Base-by-base conservation (phyloP, 2,113 vertebrate genomes). In the Pangasianodon hypophthalmus region DNA sequence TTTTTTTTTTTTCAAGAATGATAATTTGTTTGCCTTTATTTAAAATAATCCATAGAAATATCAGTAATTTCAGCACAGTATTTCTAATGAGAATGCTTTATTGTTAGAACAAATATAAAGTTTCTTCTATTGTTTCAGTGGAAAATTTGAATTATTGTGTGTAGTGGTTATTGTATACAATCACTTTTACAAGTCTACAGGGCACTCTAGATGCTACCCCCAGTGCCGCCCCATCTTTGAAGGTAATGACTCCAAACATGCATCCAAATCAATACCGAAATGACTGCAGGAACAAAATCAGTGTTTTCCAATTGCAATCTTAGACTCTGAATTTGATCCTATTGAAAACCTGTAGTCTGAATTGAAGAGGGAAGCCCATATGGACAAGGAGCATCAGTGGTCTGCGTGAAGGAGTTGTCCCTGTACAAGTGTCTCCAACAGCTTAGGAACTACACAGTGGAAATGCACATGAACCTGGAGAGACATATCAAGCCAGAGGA, bases 371-470 rank as follows among this genome's bases (percentile, higher is more conserved):
- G 13, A 52, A n/a, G 13, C 52, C 26, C 2, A 50, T 80, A n/a
- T 81, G 26, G 14, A 81, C 29, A 52, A 50, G 13, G 29, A 81
- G 79, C 26, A 50, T 19, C 16, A 19, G 69, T 71, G 19, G 19
- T 46, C 10, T 77, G 44, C 44, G 10, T 11, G 41, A 46, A 46
- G 21, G 32, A 73, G 14, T 71, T 6, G 13, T 41, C 13, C 14
- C 69, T 37, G 69, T 37, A 73, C 71, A 44, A 8, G 5, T 44
- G 32, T 41, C 71, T 21, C 14, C 7, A 71, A 46, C 11, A 5
- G 44, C 24, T 29, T 6, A 95, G 96, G 3, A 96, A 96, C 94
- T 95, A 96, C 94, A 95, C 92, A 0, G 95, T 94, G 80, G 95
- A 91, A 91, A 95, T 97, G 95, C 96, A 91, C 75, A 90, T 96